These are phyloP conservation scores for Mesoligia furuncula DNA, from an alignment of 2,888 invertebrate species.

Conservation along the genomic window DNA sequence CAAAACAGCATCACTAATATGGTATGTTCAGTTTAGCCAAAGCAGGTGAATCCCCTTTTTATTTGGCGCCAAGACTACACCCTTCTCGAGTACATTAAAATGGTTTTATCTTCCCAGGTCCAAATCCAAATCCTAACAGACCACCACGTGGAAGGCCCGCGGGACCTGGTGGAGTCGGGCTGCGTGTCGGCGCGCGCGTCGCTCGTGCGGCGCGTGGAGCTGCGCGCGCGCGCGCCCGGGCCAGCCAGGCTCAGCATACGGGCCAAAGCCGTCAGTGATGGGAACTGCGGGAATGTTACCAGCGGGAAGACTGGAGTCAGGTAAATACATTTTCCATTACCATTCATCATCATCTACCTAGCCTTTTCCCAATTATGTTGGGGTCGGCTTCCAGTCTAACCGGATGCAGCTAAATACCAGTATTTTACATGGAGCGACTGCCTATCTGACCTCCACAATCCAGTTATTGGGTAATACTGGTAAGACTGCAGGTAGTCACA, in stretches of 20 bases:
- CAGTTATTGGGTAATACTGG: too few relatives aligned
- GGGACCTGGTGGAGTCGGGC: slow-evolving; percentile 68
- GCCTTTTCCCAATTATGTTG: too few relatives aligned
- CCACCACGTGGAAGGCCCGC: slow-evolving; percentile 89
- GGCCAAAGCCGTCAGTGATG: slow-evolving; percentile 68
- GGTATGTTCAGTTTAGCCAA: neutral
- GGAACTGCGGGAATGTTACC: slow-evolving; percentile 70
- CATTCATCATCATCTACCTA: too few relatives aligned
- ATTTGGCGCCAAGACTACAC: neutral
- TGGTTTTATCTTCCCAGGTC: slow-evolving; percentile 54
- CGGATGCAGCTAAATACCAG: too few relatives aligned
- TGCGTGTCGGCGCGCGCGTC: slow-evolving; percentile 77
- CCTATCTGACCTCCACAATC: too few relatives aligned
- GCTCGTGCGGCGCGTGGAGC: slow-evolving; percentile 70
- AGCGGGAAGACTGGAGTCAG: slow-evolving; percentile 52
- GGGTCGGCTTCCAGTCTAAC: too few relatives aligned
- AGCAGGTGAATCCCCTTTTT: neutral
- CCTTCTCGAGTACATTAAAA: neutral
- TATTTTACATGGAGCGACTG: too few relatives aligned
- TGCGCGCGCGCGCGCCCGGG: slow-evolving; percentile 70
- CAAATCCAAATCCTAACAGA: slow-evolving; percentile 86
- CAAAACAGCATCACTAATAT: neutral
- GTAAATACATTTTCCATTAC: slow-evolving; percentile 6
- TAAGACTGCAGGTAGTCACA: too few relatives aligned
- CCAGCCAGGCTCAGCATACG: slow-evolving; percentile 67